Base-by-base conservation (phyloP, 2,113 vertebrate species). In the Misgurnus anguillicaudatus region DNA sequence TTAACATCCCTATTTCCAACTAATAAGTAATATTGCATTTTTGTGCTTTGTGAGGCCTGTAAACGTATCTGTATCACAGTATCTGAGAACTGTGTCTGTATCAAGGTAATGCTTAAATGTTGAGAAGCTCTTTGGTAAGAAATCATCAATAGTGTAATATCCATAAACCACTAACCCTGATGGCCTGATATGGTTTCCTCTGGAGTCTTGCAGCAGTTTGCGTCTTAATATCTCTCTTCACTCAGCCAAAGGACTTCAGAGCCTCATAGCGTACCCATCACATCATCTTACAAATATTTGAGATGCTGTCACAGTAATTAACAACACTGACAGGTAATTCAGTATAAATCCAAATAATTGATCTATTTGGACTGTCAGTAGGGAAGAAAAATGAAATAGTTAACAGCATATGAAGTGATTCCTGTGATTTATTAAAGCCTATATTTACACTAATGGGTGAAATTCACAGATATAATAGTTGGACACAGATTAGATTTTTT, bases 241-340 rank as follows among this genome's bases (percentile, higher is more conserved):
- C 16, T 5, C 24, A 31, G 14, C 24, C 31, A 17, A 38, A 8
- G 9, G 10, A 14, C 11, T 42, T 66, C 60, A 64, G 48, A 57
- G 17, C 53, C 6, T 8, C 48, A 16, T 5, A 70, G 74, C 79
- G 47, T 17, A 41, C 48, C 75, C 3, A 7, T 16, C n/a, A 41
- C 38, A 65, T 16, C 36, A 51, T 7, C 39, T 24, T 79, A 64
- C 45, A 57, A 19, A 45, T 6, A 48, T 57, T 75, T 62, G 38
- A 38, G 60, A 81, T 65, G 66, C 47, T 38, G 21, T 55, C 69
- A 19, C 13, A 14, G 53, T 70, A 6, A 63, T 48, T 51, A 41
- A 8, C 24, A 13, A n/a, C 9, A 19, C 17, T 19, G 16, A 55
- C 16, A n/a, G 51, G 16, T 6, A n/a, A 5, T 53, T 53, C 14